Evolutionary conservation across 2,888 invertebrate genomes (phyloP), one percentile per base, ranked within the genome.

Genomic region (Plagiodera versicolora): DNA sequence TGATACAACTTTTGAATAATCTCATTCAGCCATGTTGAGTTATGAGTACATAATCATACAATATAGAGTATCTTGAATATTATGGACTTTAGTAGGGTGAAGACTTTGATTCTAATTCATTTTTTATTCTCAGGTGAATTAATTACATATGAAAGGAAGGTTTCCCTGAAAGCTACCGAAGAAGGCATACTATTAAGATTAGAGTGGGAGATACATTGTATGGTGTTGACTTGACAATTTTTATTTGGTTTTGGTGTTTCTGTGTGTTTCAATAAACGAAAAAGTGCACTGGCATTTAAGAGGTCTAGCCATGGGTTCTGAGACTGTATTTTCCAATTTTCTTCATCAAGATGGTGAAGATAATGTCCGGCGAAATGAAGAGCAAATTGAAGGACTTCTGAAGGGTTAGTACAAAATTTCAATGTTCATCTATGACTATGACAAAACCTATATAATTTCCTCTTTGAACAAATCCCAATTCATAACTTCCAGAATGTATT

Each of bases 361-460:
- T 10, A 60, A 60, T 39, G 57, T 53, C 17, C 52, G 30, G 35
- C 60, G 57, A 46, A 63, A 57, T 56, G 20, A 54, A 51, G 63
- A 63, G 45, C 63, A 63, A 58, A 72, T 72, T 47, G 75, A 75
- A 9, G 77, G 74, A 28, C 72, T 79, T 39, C 66, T 79, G 32
- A 74, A 69, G 75, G 77, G 76, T 76, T 69, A 66, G 68, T 68
- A 56, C 0, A 35, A 9, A 17, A 32, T 16, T 8, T 11, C 5
- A 30, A 32, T 10, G 11, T 10, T 11, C 32, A n/a, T n/a, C n/a
- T n/a, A n/a, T n/a, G n/a, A n/a, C n/a, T n/a, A n/a, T n/a, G n/a
- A n/a, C n/a, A n/a, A n/a, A n/a, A n/a, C n/a, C n/a, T n/a, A n/a
- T n/a, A n/a, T n/a, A n/a, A n/a, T n/a, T n/a, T n/a, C n/a, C n/a